These are phyloP conservation scores for Scophthalmus maximus DNA, from an alignment of 2,113 vertebrate species.

Conservation along the genomic window DNA sequence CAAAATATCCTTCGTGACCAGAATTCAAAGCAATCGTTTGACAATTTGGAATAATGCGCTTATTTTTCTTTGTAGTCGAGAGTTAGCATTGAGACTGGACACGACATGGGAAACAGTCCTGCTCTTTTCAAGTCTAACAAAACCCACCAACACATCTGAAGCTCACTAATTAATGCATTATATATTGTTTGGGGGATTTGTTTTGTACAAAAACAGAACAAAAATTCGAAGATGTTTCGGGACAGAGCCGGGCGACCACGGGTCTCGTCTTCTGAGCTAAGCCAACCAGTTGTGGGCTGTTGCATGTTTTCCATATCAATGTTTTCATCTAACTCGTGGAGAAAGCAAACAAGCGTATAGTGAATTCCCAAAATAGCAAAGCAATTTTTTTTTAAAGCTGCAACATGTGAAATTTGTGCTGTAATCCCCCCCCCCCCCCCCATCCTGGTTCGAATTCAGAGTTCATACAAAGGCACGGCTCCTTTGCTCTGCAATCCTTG, in stretches of 20 bases:
- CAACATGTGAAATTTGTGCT: neutral
- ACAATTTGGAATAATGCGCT: neutral
- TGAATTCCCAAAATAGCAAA: no score
- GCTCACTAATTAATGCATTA: neutral
- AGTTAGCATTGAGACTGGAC: neutral
- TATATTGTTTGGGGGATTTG: neutral
- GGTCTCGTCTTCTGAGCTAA: no score
- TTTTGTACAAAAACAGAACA: no score
- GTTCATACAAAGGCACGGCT: constrained; percentile 11
- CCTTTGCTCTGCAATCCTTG: constrained; percentile 3
- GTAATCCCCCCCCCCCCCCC: no score
- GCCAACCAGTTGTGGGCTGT: no score
- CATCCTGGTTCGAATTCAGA: no score
- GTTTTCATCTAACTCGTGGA: no score
- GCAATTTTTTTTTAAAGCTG: no score
- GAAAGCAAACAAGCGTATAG: no score
- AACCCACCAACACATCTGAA: neutral
- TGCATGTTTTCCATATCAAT: no score
- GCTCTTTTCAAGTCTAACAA: neutral
- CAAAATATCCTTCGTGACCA: constrained; percentile 13
- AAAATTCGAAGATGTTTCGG: no score
- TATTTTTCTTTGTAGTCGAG: neutral
- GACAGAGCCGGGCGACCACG: no score
- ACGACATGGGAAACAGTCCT: neutral
- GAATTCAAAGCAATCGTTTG: constrained; percentile 13